phyloP scores from a whole-genome alignment of 1,140 invertebrate genomes.

The Drosophila sproati region DNA sequence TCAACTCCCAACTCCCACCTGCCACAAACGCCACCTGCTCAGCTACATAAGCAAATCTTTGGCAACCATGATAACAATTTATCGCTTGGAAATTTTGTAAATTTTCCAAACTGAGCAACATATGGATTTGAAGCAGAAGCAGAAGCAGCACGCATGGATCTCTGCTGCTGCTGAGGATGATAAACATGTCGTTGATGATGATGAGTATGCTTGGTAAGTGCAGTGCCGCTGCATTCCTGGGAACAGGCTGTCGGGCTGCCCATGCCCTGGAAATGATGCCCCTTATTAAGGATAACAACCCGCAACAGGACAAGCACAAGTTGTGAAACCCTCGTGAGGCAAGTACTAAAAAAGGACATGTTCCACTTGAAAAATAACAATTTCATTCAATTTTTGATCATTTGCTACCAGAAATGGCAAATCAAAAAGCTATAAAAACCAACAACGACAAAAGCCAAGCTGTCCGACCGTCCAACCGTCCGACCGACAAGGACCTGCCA shows the following conservation, averaged over 20 bases:
- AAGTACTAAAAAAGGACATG: conserved; percentile 71
- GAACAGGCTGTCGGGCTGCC: neutral
- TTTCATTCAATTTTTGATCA: conserved; percentile 83
- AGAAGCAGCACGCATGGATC: neutral
- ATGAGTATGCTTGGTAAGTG: conserved; percentile 4
- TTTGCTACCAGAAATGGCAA: conserved; percentile 83
- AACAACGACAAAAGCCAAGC: conserved; percentile 56
- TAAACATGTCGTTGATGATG: conserved; percentile 15
- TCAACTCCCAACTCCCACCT: conserved; percentile 33
- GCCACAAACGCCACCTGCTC: conserved; percentile 15
- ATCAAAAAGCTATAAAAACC: conserved; percentile 82
- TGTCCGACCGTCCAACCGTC: neutral
- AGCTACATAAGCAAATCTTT: conserved; percentile 24
- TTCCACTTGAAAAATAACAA: conserved; percentile 83
- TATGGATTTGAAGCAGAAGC: neutral
- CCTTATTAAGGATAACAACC: conserved; percentile 80
- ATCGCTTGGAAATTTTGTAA: conserved; percentile 78
- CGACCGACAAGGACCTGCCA: conserved; percentile 18
- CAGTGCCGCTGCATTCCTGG: conserved; percentile 23
- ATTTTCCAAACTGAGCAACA: conserved; percentile 50
- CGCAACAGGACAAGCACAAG: conserved; percentile 68
- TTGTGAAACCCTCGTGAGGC: conserved; percentile 10
- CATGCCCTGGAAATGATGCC: conserved; percentile 31
- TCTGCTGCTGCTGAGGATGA: conserved; percentile 13
- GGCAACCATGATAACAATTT: conserved; percentile 60